These are phyloP conservation scores for Cephus nigrinus DNA, from an alignment of 2,888 invertebrate species.

Conservation along the genomic window DNA sequence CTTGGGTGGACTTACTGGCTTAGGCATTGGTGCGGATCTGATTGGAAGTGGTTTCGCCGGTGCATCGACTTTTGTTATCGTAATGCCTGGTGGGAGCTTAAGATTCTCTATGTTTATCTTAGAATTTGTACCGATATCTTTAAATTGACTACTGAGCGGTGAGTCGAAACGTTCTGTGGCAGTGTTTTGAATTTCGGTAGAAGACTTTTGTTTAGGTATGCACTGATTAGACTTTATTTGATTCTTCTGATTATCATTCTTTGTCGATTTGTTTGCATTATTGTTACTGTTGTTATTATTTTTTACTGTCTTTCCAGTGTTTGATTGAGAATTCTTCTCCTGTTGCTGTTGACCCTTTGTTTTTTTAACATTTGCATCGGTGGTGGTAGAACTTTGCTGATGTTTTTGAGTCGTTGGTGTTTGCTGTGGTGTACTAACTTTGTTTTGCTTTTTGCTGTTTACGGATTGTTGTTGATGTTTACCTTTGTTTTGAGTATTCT, in stretches of 20 bases:
- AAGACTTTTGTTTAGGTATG: constrained; percentile 33
- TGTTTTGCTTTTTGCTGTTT: constrained; percentile 38
- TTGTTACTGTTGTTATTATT: constrained; percentile 26
- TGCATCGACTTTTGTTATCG: constrained; percentile 77
- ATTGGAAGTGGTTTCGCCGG: constrained; percentile 57
- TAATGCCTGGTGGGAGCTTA: constrained; percentile 82
- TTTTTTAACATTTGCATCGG: constrained; percentile 28
- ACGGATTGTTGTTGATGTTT: constrained; percentile 37
- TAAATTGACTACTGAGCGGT: constrained; percentile 54
- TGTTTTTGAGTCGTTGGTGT: constrained; percentile 18
- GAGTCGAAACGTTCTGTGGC: constrained; percentile 37
- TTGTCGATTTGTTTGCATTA: constrained; percentile 17
- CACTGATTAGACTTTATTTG: constrained; percentile 34
- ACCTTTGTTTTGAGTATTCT: constrained; percentile 39
- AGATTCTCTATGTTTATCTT: constrained; percentile 62
- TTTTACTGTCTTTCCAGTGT: constrained; percentile 22
- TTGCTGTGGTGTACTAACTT: constrained; percentile 12
- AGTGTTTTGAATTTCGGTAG: constrained; percentile 9
- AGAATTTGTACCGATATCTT: constrained; percentile 46
- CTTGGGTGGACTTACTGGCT: constrained; percentile 53
- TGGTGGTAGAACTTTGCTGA: constrained; percentile 28
- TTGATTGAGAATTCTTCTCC: constrained; percentile 32
- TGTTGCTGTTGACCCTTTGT: constrained; percentile 27
- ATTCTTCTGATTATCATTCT: constrained; percentile 46
- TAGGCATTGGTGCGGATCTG: constrained; percentile 53